Percentiles rank a stretch among this genome's conserved stretches.
These are phyloP conservation scores for Steatornis caripensis DNA, from an alignment of 2,113 vertebrate species.

Conservation along the genomic window DNA sequence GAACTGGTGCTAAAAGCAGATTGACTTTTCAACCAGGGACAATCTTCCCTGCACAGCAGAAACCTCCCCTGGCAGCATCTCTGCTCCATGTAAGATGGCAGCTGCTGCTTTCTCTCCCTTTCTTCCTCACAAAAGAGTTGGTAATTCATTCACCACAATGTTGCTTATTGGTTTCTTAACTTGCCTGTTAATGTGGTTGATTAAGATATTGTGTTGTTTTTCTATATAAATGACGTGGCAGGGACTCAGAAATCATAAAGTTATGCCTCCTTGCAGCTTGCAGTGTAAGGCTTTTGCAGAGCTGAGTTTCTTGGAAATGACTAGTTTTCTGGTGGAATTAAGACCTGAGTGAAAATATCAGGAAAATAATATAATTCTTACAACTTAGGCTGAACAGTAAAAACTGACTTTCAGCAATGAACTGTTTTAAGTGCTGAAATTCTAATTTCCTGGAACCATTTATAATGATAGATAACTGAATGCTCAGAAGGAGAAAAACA, in stretches of 20 bases:
- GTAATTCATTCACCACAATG: fast-evolving
- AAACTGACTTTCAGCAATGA: not conserved
- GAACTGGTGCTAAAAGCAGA: not conserved
- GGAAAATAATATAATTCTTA: not conserved
- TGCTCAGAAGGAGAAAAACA: not conserved
- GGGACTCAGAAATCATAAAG: not conserved
- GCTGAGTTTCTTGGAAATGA: not conserved
- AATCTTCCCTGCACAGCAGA: not conserved
- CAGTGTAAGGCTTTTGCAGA: not conserved
- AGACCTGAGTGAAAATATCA: not conserved
- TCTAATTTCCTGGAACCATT: not conserved
- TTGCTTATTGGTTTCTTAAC: not conserved
- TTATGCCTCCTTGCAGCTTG: not conserved
- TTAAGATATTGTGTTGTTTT: not conserved
- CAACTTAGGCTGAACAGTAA: not conserved
- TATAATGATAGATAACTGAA: not conserved
- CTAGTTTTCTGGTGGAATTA: not conserved
- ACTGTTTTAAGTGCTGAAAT: not conserved
- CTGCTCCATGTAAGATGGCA: not conserved
- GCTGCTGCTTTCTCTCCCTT: not conserved
- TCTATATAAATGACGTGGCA: not conserved
- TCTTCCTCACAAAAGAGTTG: not conserved
- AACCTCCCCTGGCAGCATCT: not conserved
- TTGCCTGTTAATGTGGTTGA: not conserved
- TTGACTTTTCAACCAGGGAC: not conserved